These are phyloP conservation scores for Brachyptera putata DNA, from an alignment of 2,888 invertebrate species.

Conservation along the genomic window DNA sequence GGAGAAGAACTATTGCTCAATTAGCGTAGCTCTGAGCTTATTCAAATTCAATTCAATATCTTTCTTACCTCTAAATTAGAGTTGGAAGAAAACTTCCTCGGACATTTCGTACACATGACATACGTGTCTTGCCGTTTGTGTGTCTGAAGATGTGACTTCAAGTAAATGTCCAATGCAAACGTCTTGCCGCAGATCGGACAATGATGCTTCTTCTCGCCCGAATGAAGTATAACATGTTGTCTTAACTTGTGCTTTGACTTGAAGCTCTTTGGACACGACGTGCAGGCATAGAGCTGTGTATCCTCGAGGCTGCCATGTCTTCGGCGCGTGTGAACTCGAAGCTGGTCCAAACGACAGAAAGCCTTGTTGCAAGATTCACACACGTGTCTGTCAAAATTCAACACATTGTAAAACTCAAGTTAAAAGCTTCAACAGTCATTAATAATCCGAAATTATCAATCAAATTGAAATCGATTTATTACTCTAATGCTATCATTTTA, in stretches of 20 bases:
- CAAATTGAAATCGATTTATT: too few species aligned
- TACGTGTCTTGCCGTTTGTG: slow-evolving; percentile 32
- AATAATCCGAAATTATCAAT: too few species aligned
- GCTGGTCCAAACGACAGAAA: slow-evolving; percentile 27
- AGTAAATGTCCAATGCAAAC: slow-evolving; percentile 33
- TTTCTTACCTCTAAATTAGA: slow-evolving; percentile 31
- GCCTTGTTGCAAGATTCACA: slow-evolving; percentile 28
- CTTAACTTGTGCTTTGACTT: slow-evolving; percentile 22
- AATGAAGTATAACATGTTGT: slow-evolving; percentile 27
- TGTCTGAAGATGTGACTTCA: slow-evolving; percentile 32
- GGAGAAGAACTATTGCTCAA: too few species aligned
- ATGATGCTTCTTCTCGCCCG: slow-evolving; percentile 28
- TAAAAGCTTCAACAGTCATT: too few species aligned
- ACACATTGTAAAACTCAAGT: too few species aligned
- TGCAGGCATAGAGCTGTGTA: slow-evolving; percentile 14
- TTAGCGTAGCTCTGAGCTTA: too few species aligned
- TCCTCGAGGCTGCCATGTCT: neutral
- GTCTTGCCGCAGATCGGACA: slow-evolving; percentile 31
- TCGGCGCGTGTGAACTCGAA: slow-evolving; percentile 18
- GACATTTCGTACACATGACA: slow-evolving; percentile 32
- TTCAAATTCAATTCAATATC: too few species aligned
- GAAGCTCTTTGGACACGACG: slow-evolving; percentile 26
- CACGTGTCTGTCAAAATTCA: slow-evolving; percentile 15
- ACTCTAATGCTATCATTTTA: too few species aligned
- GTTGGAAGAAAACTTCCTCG: slow-evolving; percentile 31